A percentile compares a stretch with the other conserved stretches of the same genome.
These are phyloP conservation scores for Watsonalla cultraria DNA, from an alignment of 2,888 invertebrate genomes.

Conservation along the genomic window DNA sequence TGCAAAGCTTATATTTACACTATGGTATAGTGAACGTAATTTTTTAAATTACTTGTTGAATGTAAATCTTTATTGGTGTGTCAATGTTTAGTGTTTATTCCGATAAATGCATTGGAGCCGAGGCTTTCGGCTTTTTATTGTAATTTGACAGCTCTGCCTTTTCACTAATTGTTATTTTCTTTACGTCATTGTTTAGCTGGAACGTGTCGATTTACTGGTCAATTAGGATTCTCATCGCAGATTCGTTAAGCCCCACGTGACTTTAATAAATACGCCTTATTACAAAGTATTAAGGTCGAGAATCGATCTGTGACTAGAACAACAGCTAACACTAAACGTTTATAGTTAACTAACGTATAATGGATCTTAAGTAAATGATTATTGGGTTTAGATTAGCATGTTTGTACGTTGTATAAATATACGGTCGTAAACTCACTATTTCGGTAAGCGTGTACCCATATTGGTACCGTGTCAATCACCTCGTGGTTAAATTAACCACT, in stretches of 20 bases:
- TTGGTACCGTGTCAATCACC: constrained; percentile 47
- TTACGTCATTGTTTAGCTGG: background rate
- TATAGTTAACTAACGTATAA: background rate
- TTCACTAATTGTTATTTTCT: background rate
- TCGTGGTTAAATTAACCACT: constrained; percentile 25
- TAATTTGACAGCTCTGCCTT: background rate
- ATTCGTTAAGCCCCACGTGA: background rate
- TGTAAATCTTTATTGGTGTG: no score
- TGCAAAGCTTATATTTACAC: no score
- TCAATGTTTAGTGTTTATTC: no score
- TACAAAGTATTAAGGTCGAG: background rate
- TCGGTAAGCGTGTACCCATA: constrained; percentile 37
- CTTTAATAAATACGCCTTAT: background rate
- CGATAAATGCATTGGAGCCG: no score
- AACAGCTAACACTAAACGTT: background rate
- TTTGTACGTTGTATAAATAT: constrained; percentile 8
- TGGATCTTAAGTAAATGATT: background rate
- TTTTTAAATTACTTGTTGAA: no score
- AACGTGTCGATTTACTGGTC: background rate
- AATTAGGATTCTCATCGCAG: constrained; percentile 1
- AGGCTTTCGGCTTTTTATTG: no score
- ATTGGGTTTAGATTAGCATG: constrained; percentile 13
- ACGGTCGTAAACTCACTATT: constrained; percentile 26
- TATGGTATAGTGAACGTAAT: no score
- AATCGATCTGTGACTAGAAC: background rate